Evolutionary conservation across 2,113 vertebrate genomes (phyloP).

Genomic region (Oenanthe oenanthe): DNA sequence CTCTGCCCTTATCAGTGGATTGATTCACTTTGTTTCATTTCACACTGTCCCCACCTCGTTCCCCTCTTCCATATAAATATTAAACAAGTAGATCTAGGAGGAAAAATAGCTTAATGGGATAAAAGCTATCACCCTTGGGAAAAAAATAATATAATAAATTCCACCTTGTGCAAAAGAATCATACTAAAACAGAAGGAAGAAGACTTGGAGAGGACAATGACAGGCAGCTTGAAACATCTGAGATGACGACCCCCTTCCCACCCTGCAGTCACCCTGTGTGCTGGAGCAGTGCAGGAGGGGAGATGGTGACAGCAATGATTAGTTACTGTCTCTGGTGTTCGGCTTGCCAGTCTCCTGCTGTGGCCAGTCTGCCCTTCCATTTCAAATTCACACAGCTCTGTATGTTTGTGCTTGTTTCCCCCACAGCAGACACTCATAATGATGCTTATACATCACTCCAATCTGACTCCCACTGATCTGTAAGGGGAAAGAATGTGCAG

Average conservation of each 20-base stretch:
- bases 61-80: accelerated
- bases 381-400: neutral
- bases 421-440: neutral
- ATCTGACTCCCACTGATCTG: neutral
- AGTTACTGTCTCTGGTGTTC: neutral
- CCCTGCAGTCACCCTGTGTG: neutral
- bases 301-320: neutral
- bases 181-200: neutral
- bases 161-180: neutral
- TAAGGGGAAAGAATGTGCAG: neutral
- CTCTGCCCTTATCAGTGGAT: neutral
- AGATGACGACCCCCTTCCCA: neutral
- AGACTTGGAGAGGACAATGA: neutral
- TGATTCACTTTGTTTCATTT: neutral
- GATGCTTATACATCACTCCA: neutral
- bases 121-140: neutral
- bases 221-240: neutral
- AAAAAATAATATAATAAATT: neutral
- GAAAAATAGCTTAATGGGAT: neutral
- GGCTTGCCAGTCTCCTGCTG: neutral
- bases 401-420: neutral
- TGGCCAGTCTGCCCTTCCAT: neutral
- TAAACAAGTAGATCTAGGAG: neutral
- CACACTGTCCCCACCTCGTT: accelerated
- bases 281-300: neutral